Evolutionary conservation across 1,140 invertebrate species (phyloP), one percentile per base, ranked within the genome.

Genomic region (Paralvinella palmiformis): DNA sequence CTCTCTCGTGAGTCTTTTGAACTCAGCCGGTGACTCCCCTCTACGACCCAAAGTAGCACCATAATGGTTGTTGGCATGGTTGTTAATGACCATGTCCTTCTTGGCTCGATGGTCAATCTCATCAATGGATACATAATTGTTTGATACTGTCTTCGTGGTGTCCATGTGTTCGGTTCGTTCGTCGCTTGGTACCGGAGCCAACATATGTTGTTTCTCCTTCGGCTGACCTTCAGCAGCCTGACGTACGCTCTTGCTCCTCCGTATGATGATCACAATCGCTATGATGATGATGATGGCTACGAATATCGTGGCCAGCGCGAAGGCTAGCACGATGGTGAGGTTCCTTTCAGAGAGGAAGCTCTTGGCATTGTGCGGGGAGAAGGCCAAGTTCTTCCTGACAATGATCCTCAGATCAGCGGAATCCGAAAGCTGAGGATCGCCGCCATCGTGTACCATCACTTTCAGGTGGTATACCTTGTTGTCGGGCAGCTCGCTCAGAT

Each of bases 401-500:
- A 55, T 33, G 17, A 66, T 33, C 22, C 31, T 55, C n/a, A 66
- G 44, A 17, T 27, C 44, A 10, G 59, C 22, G 6, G 37, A 17
- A 17, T 50, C 59, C 0, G 22, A 29, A 10, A 62, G 53, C 20
- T 29, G 48, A 5, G 64, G 64, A 3, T 36, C 52, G 4, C 64
- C 64, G 32, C 24, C 17, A 52, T 66, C 64, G 13, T 37, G 50
- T 13, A 59, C 64, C 45, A 56, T 10, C 4, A 66, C 10, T 31
- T 62, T 35, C 17, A 66, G 52, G 6, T 36, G 22, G 52, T 35
- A 56, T 13, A 7, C 10, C 4, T 29, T 56, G 22, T 50, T 56
- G 29, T n/a, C 33, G 20, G 7, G 32, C 50, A 22, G 44, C 59
- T 10, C 22, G 20, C 20, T 45, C 6, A 62, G 35, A 52, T 62